Percentiles rank a stretch among this genome's conserved stretches.
Evolutionary conservation across 1,140 invertebrate species (phyloP).

Genomic region (Pseudomyrmex flavicornis): DNA sequence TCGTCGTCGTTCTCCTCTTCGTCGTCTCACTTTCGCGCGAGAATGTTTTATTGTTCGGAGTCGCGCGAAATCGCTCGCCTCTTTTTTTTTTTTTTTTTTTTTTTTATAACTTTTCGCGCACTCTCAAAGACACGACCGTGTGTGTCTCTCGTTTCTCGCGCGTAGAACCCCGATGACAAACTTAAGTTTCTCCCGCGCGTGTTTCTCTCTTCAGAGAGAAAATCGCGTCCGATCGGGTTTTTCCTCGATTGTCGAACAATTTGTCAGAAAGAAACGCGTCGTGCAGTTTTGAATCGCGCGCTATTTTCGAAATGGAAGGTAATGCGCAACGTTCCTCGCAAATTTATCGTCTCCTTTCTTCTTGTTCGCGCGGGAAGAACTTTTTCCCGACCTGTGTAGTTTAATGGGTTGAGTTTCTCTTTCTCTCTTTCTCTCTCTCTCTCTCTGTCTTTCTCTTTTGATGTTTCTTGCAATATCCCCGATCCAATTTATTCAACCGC

Average conservation of each 20-base stretch:
- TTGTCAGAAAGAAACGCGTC: neutral
- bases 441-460: neutral
- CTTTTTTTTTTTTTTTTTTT: constrained; percentile 41
- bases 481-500: constrained; percentile 58
- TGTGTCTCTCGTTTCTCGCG: neutral
- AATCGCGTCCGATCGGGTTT: neutral
- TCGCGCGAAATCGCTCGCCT: constrained; percentile 7
- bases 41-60: constrained; percentile 58
- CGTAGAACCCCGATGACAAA: constrained; percentile 1
- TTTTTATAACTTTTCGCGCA: constrained; percentile 28
- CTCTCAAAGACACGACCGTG: neutral
- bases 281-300: neutral
- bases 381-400: constrained; percentile 27
- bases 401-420: constrained; percentile 43
- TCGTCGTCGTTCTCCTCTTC: constrained; percentile 1
- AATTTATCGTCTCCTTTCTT: constrained; percentile 32
- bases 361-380: constrained; percentile 5
- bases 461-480: constrained; percentile 47
- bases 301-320: constrained; percentile 17
- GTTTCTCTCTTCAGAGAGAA: neutral
- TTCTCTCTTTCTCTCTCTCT: neutral
- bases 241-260: constrained; percentile 30
- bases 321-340: constrained; percentile 2
- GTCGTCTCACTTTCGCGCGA: constrained; percentile 45
- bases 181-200: neutral